Evolutionary conservation across 2,113 vertebrate species (phyloP).

Genomic region (Serinus canaria): DNA sequence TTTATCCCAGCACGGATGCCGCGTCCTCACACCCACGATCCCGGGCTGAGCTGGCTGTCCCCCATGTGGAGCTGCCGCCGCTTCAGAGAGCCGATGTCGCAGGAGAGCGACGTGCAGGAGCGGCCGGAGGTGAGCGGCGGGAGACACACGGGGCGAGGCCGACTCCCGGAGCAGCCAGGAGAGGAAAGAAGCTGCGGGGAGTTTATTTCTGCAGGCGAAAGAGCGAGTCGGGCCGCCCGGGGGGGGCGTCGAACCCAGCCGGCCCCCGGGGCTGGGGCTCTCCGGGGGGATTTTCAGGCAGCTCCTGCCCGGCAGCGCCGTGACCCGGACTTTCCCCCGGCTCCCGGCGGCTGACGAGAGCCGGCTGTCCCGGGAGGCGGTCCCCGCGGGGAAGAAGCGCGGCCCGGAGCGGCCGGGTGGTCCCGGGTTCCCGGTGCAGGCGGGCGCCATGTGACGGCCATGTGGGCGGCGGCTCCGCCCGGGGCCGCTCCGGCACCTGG

Average conservation of each 20-base stretch:
- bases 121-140: background rate
- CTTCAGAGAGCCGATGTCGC: background rate
- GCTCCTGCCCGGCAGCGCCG: constrained; percentile 15
- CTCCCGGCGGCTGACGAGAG: background rate
- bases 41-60: background rate
- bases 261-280: background rate
- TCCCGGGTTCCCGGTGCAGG: background rate
- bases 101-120: background rate
- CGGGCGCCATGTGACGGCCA: constrained; percentile 68
- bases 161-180: background rate
- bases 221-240: background rate
- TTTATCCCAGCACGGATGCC: background rate
- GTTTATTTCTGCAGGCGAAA: background rate
- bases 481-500: background rate
- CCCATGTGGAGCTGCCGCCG: background rate
- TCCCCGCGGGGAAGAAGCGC: background rate
- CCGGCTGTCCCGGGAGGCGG: background rate
- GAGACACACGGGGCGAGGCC: background rate
- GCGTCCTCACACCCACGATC: background rate
- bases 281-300: background rate
- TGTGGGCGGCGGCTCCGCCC: background rate
- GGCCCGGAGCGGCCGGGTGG: background rate
- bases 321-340: background rate
- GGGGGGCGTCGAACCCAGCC: background rate
- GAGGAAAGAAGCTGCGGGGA: background rate